Percentiles rank a stretch among this genome's conserved stretches.
Conservation (phyloP, 2,888 invertebrate species). For the Mantis religiosa region DNA sequence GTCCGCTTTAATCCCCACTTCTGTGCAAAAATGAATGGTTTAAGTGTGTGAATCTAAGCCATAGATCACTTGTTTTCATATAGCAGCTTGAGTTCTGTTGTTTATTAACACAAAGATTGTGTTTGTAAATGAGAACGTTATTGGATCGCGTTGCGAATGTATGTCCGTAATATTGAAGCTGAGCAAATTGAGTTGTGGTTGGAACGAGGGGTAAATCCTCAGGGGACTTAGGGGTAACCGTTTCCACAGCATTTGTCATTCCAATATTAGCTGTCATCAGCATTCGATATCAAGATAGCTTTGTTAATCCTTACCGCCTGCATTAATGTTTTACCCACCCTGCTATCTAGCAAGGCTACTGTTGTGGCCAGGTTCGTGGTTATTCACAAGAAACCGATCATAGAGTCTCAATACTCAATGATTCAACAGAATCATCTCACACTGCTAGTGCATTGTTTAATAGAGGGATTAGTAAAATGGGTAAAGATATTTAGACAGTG, state of each 20-base stretch:
- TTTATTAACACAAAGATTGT: neutral
- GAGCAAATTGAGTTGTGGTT: neutral
- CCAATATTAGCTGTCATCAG: neutral
- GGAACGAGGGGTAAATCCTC: neutral
- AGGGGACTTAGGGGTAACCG: neutral
- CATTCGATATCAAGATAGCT: neutral
- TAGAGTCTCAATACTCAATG: too few relatives aligned
- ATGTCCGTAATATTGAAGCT: neutral
- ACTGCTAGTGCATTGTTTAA: too few relatives aligned
- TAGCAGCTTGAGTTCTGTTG: neutral
- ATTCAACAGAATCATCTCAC: too few relatives aligned
- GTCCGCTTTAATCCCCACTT: too few relatives aligned
- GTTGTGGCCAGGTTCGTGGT: neutral
- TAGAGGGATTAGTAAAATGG: too few relatives aligned
- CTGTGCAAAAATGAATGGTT: too few relatives aligned
- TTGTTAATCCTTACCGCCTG: neutral
- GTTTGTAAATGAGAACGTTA: neutral
- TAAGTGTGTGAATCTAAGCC: neutral
- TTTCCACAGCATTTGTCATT: neutral
- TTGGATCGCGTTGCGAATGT: neutral
- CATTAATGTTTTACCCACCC: neutral
- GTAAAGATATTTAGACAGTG: too few relatives aligned
- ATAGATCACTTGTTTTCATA: neutral
- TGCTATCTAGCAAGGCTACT: neutral
- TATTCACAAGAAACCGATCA: neutral